Evolutionary conservation across 2,797 vertebrate species (phyloP), one percentile per base, ranked within the genome.

Genomic region (Meriones psammophilus): DNA sequence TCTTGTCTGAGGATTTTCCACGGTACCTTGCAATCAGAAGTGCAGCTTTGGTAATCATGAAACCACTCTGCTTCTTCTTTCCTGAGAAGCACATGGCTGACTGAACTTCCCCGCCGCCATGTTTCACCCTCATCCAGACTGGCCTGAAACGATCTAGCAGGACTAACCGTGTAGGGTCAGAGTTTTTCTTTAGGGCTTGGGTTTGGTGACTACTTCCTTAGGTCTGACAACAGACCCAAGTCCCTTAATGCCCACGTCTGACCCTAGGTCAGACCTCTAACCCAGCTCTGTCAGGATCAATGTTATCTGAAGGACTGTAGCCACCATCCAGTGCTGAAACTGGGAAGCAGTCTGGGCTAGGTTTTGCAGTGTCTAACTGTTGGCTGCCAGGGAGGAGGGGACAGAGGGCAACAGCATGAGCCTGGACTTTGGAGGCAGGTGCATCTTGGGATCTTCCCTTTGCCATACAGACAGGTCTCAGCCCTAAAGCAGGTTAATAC

Each of bases 1-100:
- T 89, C 33, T 74, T 66, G 46, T 39, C 80, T 30, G 87, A 94
- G 69, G 78, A 77, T 96, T 91, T 88, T 39, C 95, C 42, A 3
- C 28, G 69, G 79, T 36, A 5, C 20, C 66, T 79, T 87, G 60
- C 46, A 36, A 33, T 89, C 76, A 79, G 71, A 71, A 73, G 36
- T 50, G 66, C 54, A 20, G 8, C n/a, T 18, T 28, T 50, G 56
- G 86, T 88, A 84, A 30, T n/a, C 12, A 28, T 10, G 46, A 94
- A 95, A 88, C 46, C 24, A 4, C 1, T 26, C 39, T 28, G 42
- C 60, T 92, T 94, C 89, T 81, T 17, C 62, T 94, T 93, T 69
- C 39, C 22, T 1, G 36, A 18, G 73, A 77, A 14, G 46, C 1
- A 8, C 69, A 7, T 64, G 54, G 28, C 17, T 15, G 33, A 58